Percentiles rank a stretch among this genome's conserved stretches.
phyloP scores from a whole-genome alignment of 64 coral and sea anemone species.

The Cladopsammia gracilis region DNA sequence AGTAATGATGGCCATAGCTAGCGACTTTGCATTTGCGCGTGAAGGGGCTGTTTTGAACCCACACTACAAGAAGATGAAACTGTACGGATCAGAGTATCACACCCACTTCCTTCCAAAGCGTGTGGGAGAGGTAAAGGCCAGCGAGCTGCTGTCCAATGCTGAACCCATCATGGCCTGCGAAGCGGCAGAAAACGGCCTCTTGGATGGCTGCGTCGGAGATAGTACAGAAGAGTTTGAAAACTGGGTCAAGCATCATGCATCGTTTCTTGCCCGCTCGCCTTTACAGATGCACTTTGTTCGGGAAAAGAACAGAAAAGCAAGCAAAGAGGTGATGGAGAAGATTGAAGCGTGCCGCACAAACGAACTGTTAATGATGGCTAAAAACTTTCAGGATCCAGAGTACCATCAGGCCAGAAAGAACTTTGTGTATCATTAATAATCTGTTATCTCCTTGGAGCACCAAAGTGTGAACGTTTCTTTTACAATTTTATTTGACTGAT shows the following conservation, averaged over 20 bases:
- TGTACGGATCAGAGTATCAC: too few relatives aligned
- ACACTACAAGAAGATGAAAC: too few relatives aligned
- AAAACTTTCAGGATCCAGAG: slow-evolving; percentile 65
- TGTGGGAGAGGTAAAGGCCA: too few relatives aligned
- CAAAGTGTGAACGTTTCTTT: too few relatives aligned
- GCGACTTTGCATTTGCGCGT: too few relatives aligned
- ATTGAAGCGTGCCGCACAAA: slow-evolving; percentile 44
- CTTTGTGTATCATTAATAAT: too few relatives aligned
- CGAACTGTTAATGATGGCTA: slow-evolving; percentile 51
- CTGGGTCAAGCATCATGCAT: slow-evolving; percentile 46
- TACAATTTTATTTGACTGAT: too few relatives aligned
- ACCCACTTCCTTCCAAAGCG: too few relatives aligned
- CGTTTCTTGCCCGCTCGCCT: slow-evolving; percentile 1
- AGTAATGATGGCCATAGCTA: too few relatives aligned
- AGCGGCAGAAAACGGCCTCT: slow-evolving; percentile 45
- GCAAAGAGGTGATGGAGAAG: slow-evolving; percentile 17
- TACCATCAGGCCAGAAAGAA: too few relatives aligned
- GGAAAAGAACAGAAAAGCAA: slow-evolving; percentile 47
- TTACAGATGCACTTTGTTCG: slow-evolving; percentile 8
- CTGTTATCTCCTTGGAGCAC: too few relatives aligned
- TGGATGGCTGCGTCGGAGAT: slow-evolving; percentile 31
- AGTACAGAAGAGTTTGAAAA: slow-evolving; percentile 11
- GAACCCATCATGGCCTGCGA: slow-evolving; percentile 32
- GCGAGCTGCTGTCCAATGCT: slow-evolving; percentile 31
- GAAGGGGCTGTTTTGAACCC: too few relatives aligned